phyloP scores from a whole-genome alignment of 2,113 vertebrate species.

The Xiphophorus hellerii region DNA sequence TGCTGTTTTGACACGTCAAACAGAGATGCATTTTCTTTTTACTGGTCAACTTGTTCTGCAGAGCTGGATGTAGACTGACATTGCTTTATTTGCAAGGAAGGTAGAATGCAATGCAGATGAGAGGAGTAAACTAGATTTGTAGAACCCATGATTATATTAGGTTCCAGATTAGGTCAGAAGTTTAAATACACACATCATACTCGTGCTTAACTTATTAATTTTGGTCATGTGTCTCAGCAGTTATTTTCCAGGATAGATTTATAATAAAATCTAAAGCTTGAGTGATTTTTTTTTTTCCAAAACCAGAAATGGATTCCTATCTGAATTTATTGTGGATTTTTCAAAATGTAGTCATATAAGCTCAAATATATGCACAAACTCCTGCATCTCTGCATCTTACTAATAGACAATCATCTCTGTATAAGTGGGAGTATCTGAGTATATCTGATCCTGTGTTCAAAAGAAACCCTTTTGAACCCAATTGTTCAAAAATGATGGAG shows the following conservation, averaged over 20 bases:
- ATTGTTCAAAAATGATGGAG: too few relatives aligned
- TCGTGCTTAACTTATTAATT: neutral
- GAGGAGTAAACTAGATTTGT: neutral
- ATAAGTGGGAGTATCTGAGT: too few relatives aligned
- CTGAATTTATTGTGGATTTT: too few relatives aligned
- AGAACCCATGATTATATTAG: neutral
- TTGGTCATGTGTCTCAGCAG: neutral
- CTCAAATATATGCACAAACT: too few relatives aligned
- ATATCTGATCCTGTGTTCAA: too few relatives aligned
- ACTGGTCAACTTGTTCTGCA: neutral
- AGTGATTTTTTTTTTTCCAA: too few relatives aligned
- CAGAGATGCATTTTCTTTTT: neutral
- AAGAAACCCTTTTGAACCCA: too few relatives aligned
- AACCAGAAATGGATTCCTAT: too few relatives aligned
- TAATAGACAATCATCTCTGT: too few relatives aligned
- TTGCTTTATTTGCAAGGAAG: neutral
- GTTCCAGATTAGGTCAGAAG: neutral
- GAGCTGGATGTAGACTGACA: neutral
- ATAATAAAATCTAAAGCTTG: too few relatives aligned
- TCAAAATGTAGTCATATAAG: too few relatives aligned
- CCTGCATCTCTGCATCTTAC: too few relatives aligned
- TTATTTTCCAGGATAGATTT: neutral
- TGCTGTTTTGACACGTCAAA: conserved; percentile 3
- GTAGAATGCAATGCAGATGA: neutral
- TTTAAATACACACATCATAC: neutral